A percentile compares a stretch with the other conserved stretches of the same genome.
These are phyloP conservation scores for Drosophila micromelanica DNA, from an alignment of 1,140 invertebrate genomes.

Conservation along the genomic window DNA sequence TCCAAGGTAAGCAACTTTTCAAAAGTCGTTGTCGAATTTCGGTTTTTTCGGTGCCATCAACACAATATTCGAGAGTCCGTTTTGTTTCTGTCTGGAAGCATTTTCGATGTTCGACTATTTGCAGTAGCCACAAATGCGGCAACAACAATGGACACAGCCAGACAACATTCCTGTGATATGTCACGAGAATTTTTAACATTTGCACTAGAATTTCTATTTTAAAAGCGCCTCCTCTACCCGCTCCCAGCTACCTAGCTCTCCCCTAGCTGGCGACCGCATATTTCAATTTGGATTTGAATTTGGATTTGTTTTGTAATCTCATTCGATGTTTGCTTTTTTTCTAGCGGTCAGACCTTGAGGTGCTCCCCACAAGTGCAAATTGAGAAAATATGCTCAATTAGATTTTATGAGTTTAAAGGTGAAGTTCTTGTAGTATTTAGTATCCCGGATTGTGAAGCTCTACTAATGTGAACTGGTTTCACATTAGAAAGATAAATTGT, in stretches of 20 bases:
- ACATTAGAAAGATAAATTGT: too few species aligned
- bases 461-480: too few species aligned
- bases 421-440: slow-evolving; percentile 3
- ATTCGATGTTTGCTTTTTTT: background rate
- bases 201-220: slow-evolving; percentile 74
- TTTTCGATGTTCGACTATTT: slow-evolving; percentile 47
- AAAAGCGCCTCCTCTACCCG: background rate
- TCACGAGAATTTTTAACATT: slow-evolving; percentile 75
- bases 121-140: slow-evolving; percentile 8
- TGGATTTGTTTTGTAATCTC: background rate
- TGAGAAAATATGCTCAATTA: slow-evolving; percentile 27
- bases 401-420: slow-evolving; percentile 19
- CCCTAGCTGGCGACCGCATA: slow-evolving; percentile 4
- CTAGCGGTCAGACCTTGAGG: slow-evolving; percentile 34
- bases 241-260: background rate
- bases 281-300: slow-evolving; percentile 26
- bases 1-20: slow-evolving; percentile 66
- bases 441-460: background rate
- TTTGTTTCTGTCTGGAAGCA: slow-evolving; percentile 50
- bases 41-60: slow-evolving; percentile 50
- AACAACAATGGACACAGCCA: slow-evolving; percentile 45
- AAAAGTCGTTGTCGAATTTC: slow-evolving; percentile 22
- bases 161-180: slow-evolving; percentile 69
- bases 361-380: slow-evolving; percentile 31
- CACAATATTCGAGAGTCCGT: slow-evolving; percentile 7